These are phyloP conservation scores for Cantharis nigra DNA, from an alignment of 2,888 invertebrate genomes.

Conservation along the genomic window DNA sequence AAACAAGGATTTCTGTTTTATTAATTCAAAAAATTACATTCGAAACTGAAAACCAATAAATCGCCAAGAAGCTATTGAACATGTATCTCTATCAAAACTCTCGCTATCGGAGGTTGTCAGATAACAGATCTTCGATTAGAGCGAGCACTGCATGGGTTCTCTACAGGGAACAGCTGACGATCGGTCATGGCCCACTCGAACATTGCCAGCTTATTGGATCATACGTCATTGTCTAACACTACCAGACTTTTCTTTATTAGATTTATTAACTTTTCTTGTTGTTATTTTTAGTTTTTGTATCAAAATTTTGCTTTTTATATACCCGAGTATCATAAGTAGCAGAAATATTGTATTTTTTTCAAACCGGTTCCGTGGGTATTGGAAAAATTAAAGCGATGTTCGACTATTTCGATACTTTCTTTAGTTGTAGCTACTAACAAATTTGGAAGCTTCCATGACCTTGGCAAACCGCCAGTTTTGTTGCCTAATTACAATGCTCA, in stretches of 20 bases:
- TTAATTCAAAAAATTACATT: constrained; percentile 3
- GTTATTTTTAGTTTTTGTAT: constrained; percentile 23
- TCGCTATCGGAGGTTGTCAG: constrained; percentile 43
- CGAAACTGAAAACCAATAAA: constrained; percentile 17
- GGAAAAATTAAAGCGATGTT: background rate
- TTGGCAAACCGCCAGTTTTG: background rate
- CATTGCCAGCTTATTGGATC: constrained; percentile 53
- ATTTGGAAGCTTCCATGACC: background rate
- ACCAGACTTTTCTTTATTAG: constrained; percentile 41
- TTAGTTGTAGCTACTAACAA: background rate
- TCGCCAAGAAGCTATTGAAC: constrained; percentile 18
- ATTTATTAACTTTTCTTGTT: constrained; percentile 47
- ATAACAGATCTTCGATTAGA: constrained; percentile 55
- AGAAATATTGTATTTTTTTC: background rate
- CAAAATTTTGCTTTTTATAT: constrained; percentile 5
- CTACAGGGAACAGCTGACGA: constrained; percentile 54
- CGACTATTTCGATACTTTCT: background rate
- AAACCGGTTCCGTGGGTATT: background rate
- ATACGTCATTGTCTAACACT: constrained; percentile 52
- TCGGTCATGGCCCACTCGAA: constrained; percentile 55
- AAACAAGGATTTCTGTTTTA: constrained; percentile 2
- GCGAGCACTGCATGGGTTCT: constrained; percentile 51
- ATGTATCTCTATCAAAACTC: constrained; percentile 32
- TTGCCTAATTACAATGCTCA: background rate
- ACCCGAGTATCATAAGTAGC: background rate